Percentiles rank a stretch among this genome's conserved stretches.
Evolutionary conservation across 2,113 vertebrate genomes (phyloP).

Genomic region (Trogon surrucura): DNA sequence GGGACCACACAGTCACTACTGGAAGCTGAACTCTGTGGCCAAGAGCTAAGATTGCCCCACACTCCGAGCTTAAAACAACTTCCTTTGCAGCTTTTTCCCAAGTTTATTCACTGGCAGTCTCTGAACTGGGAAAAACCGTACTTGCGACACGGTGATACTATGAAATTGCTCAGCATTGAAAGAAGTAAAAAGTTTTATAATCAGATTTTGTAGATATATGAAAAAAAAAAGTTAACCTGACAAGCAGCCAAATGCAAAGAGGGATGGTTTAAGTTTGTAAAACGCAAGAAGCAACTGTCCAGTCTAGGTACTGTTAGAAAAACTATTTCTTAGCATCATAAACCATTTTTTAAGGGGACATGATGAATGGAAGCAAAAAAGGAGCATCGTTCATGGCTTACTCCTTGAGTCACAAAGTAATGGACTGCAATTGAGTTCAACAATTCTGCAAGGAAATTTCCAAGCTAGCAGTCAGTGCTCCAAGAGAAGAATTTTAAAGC

Average conservation of each 20-base stretch:
- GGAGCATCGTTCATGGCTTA: background rate
- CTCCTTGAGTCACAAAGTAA: background rate
- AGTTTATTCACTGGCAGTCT: background rate
- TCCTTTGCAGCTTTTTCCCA: background rate
- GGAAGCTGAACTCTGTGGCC: background rate
- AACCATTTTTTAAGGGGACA: background rate
- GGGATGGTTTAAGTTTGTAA: background rate
- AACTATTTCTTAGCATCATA: background rate
- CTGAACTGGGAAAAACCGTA: background rate
- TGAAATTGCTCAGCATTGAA: background rate
- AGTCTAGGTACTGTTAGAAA: background rate
- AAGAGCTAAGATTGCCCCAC: rapidly evolving
- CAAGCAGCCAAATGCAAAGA: background rate
- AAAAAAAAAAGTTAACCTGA: background rate
- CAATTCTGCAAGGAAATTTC: background rate
- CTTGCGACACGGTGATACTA: background rate
- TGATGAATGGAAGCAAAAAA: background rate
- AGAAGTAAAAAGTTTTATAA: background rate
- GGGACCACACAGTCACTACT: background rate
- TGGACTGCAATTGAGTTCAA: background rate
- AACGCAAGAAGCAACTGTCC: background rate
- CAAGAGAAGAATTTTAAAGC: background rate
- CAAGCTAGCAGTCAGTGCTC: background rate
- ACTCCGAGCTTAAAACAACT: rapidly evolving
- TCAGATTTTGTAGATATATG: background rate